Evolutionary conservation across 2,888 invertebrate genomes (phyloP).

Genomic region (Lacanobia oleracea): DNA sequence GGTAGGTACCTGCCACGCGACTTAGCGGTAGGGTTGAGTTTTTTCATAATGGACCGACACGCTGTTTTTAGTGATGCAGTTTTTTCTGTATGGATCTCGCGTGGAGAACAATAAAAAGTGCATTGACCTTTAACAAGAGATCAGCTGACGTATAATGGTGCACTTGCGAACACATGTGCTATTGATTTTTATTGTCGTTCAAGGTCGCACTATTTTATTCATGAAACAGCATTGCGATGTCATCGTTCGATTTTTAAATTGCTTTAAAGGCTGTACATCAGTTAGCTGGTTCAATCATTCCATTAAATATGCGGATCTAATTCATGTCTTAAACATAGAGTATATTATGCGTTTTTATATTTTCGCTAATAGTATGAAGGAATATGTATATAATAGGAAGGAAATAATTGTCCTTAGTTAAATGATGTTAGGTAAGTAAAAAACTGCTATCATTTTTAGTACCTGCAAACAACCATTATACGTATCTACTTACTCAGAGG

Average conservation of each 20-base stretch:
- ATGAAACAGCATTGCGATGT: constrained; percentile 19
- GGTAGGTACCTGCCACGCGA: constrained; percentile 88
- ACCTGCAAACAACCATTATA: too few relatives aligned
- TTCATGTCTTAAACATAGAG: not conserved
- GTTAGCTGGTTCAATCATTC: not conserved
- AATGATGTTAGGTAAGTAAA: too few relatives aligned
- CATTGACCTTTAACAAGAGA: constrained; percentile 87
- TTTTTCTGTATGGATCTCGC: constrained; percentile 80
- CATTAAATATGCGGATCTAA: not conserved
- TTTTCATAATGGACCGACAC: constrained; percentile 84
- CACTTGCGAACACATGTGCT: constrained; percentile 83
- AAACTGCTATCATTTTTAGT: too few relatives aligned
- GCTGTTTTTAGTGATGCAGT: constrained; percentile 80
- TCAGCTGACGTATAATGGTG: constrained; percentile 89
- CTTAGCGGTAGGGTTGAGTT: constrained; percentile 87
- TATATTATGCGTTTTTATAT: not conserved
- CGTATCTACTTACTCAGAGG: not conserved
- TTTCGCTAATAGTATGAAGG: not conserved
- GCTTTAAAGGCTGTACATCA: not conserved
- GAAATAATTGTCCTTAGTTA: not conserved
- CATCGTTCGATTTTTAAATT: constrained; percentile 11
- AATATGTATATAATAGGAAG: too few relatives aligned
- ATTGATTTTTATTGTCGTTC: constrained; percentile 86
- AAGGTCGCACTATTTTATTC: constrained; percentile 78
- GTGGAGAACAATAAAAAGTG: constrained; percentile 84